phyloP scores from a whole-genome alignment of 2,888 invertebrate species.

The Sericinus montela region DNA sequence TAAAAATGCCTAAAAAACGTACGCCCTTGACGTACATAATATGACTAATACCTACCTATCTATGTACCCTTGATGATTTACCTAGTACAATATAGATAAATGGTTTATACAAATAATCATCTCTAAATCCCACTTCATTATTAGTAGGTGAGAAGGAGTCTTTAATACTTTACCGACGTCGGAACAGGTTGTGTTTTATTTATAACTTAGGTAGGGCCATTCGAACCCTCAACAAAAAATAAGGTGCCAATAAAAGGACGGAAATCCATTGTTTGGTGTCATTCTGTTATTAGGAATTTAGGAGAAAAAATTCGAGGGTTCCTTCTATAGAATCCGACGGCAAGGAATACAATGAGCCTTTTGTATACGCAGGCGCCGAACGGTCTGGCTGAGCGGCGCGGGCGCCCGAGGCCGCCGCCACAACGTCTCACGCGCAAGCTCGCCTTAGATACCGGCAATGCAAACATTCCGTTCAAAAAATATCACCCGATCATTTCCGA shows the following conservation, averaged over 20 bases:
- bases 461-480: constrained; percentile 2
- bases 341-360: constrained; percentile 70
- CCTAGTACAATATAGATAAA: too few species aligned
- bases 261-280: constrained; percentile 77
- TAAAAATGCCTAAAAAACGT: too few species aligned
- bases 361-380: constrained; percentile 75
- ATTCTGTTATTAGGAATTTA: constrained; percentile 72
- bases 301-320: constrained; percentile 55
- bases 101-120: neutral
- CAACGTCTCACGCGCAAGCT: constrained; percentile 39
- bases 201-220: constrained; percentile 63
- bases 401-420: constrained; percentile 48
- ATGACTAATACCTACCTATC: neutral
- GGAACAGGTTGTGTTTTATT: constrained; percentile 71
- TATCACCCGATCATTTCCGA: neutral
- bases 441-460: constrained; percentile 7
- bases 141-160: constrained; percentile 17
- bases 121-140: constrained; percentile 7
- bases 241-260: constrained; percentile 79
- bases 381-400: constrained; percentile 60
- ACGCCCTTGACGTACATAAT: neutral
- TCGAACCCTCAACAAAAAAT: constrained; percentile 68
- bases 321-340: constrained; percentile 57
- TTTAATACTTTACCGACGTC: constrained; percentile 40
- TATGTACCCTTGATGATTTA: neutral